Percentiles rank a stretch among this genome's conserved stretches.
These are phyloP conservation scores for Catagonus wagneri DNA, from an alignment of 2,113 vertebrate genomes.

Conservation along the genomic window DNA sequence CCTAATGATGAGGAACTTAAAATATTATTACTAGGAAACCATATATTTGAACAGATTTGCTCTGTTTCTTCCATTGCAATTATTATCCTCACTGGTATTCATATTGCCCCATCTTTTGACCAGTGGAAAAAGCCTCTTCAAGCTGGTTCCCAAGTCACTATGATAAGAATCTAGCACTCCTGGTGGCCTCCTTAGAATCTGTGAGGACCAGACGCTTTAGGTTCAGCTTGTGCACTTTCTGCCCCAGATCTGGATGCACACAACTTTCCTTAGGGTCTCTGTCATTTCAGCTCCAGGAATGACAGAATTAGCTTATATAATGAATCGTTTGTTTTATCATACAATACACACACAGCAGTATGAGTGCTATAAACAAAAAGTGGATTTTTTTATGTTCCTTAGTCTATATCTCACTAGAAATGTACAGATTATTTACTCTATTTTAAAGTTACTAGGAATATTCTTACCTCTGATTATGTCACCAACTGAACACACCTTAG, in stretches of 20 bases:
- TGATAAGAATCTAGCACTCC: not conserved
- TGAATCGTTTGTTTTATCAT: not conserved
- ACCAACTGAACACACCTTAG: not conserved
- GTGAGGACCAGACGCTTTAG: too few relatives aligned
- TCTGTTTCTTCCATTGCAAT: not conserved
- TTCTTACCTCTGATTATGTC: not conserved
- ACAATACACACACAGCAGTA: not conserved
- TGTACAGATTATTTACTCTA: not conserved
- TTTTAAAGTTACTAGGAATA: not conserved
- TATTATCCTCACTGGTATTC: too few relatives aligned
- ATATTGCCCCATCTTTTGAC: not conserved
- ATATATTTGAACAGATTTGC: not conserved
- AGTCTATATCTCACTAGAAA: not conserved
- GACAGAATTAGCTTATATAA: too few relatives aligned
- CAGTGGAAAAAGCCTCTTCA: not conserved
- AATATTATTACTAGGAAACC: not conserved
- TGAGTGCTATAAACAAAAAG: not conserved
- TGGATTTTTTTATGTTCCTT: not conserved
- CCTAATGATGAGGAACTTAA: not conserved
- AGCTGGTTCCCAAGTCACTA: fast-evolving
- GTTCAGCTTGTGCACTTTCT: not conserved
- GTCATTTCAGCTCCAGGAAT: not conserved
- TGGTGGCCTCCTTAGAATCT: fast-evolving
- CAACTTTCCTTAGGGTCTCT: not conserved
- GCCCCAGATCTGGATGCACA: not conserved